Evolutionary conservation across 2,888 invertebrate species (phyloP).

Genomic region (Eupeodes luniger): DNA sequence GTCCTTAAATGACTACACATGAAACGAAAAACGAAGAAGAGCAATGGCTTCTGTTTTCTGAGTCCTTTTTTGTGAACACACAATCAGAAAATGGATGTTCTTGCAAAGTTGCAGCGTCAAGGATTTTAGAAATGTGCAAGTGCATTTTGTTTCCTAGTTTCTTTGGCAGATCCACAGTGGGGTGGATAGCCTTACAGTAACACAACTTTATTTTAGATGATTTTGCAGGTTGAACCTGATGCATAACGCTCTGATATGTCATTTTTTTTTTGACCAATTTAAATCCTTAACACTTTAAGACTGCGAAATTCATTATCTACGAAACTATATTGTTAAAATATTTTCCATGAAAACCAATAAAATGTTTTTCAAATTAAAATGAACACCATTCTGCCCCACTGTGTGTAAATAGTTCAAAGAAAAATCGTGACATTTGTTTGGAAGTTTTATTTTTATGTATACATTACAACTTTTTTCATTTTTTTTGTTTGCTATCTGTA

Average conservation of each 20-base stretch:
- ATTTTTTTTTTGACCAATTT: too few relatives aligned
- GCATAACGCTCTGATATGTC: too few relatives aligned
- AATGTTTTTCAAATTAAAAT: too few relatives aligned
- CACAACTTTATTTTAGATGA: too few relatives aligned
- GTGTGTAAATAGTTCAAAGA: neutral
- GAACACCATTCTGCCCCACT: neutral
- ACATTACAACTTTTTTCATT: constrained; percentile 12
- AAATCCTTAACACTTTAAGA: too few relatives aligned
- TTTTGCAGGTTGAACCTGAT: too few relatives aligned
- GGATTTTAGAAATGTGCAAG: constrained; percentile 46
- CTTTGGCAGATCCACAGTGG: neutral
- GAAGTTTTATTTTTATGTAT: constrained; percentile 28
- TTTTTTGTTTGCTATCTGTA: neutral
- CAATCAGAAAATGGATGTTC: constrained; percentile 33
- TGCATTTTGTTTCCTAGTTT: constrained; percentile 37
- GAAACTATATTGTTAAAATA: too few relatives aligned
- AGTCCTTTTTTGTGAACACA: neutral
- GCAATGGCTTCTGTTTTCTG: constrained; percentile 11
- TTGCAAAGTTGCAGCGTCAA: constrained; percentile 51
- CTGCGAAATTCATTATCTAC: too few relatives aligned
- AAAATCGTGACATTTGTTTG: constrained; percentile 66
- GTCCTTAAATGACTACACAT: constrained; percentile 43
- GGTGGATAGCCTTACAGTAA: neutral
- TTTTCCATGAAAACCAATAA: too few relatives aligned
- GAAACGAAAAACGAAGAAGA: constrained; percentile 4